Percentiles rank a stretch among this genome's conserved stretches.
These are phyloP conservation scores for Jordanella pulchra DNA, from an alignment of 2,797 vertebrate genomes.

Conservation along the genomic window DNA sequence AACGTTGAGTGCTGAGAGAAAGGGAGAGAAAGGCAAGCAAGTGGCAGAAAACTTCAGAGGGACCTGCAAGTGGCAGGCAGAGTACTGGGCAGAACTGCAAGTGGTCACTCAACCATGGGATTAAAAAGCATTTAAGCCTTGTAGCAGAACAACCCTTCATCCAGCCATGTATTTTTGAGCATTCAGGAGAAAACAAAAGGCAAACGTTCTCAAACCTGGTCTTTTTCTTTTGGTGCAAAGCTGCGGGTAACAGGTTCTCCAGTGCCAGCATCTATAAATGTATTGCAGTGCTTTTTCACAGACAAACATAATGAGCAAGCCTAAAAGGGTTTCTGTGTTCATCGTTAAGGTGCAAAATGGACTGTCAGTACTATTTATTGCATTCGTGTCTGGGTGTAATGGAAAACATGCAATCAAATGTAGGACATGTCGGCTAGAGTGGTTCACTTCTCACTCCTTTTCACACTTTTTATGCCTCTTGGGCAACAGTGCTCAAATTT, in stretches of 20 bases:
- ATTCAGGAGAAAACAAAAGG: slow-evolving; percentile 61
- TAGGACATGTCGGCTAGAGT: slow-evolving; percentile 71
- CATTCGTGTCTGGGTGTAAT: slow-evolving; percentile 70
- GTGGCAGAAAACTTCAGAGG: slow-evolving; percentile 64
- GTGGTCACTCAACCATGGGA: slow-evolving; percentile 81
- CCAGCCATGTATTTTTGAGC: slow-evolving; percentile 66
- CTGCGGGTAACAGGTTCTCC: slow-evolving; percentile 63
- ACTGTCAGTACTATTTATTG: slow-evolving; percentile 78
- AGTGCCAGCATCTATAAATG: slow-evolving; percentile 58
- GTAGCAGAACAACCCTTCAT: slow-evolving; percentile 54
- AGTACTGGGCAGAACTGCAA: slow-evolving; percentile 69
- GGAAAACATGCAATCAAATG: slow-evolving; percentile 79
- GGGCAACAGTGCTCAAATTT: slow-evolving; percentile 65
- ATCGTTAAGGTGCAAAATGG: slow-evolving; percentile 78
- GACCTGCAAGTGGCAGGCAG: slow-evolving; percentile 66
- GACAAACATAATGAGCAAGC: slow-evolving; percentile 76
- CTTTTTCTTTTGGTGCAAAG: slow-evolving; percentile 59
- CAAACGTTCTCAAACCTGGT: slow-evolving; percentile 50
- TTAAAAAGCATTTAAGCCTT: slow-evolving; percentile 83
- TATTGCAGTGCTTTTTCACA: slow-evolving; percentile 66
- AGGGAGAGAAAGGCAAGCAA: slow-evolving; percentile 28
- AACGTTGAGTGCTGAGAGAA: slow-evolving; percentile 18
- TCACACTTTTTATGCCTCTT: slow-evolving; percentile 71
- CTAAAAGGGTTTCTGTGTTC: slow-evolving; percentile 78
- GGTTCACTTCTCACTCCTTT: slow-evolving; percentile 71